Conservation (phyloP, 2,888 invertebrate species). For the Helicoverpa assulta region DNA sequence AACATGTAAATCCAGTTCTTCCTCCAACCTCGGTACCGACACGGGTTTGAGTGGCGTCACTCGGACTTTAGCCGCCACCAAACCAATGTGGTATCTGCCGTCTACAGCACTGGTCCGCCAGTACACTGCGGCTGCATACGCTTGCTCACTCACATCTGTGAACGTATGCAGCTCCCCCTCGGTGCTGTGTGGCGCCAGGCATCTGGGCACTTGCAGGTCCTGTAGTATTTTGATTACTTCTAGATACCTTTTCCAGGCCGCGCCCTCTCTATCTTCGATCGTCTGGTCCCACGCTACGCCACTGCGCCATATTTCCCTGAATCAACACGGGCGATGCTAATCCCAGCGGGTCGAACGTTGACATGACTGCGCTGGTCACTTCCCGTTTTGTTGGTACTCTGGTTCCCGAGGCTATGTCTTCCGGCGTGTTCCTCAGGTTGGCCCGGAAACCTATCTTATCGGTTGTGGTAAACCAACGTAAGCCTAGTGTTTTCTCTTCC, state of each 20-base stretch:
- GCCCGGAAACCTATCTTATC: neutral
- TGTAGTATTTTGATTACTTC: neutral
- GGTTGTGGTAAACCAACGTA: neutral
- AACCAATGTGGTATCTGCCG: too few relatives aligned
- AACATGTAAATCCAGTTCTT: neutral
- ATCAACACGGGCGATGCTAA: neutral
- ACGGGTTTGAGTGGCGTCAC: neutral
- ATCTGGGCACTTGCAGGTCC: neutral
- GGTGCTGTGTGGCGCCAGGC: neutral
- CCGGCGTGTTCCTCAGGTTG: neutral
- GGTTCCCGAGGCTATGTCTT: neutral
- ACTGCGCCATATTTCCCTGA: neutral
- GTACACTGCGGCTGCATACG: constrained; percentile 1
- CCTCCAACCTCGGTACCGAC: constrained; percentile 6
- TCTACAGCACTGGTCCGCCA: neutral
- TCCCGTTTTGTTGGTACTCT: neutral
- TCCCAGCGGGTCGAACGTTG: neutral
- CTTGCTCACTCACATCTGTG: neutral
- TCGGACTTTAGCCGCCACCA: neutral
- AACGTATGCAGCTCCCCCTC: neutral
- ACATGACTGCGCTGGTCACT: neutral
- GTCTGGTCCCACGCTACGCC: neutral
- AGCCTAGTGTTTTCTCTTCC: neutral
- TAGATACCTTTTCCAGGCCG: neutral
- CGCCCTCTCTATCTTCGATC: neutral